These are phyloP conservation scores for Mirza zaza DNA, from an alignment of 2,113 vertebrate species.

Conservation along the genomic window DNA sequence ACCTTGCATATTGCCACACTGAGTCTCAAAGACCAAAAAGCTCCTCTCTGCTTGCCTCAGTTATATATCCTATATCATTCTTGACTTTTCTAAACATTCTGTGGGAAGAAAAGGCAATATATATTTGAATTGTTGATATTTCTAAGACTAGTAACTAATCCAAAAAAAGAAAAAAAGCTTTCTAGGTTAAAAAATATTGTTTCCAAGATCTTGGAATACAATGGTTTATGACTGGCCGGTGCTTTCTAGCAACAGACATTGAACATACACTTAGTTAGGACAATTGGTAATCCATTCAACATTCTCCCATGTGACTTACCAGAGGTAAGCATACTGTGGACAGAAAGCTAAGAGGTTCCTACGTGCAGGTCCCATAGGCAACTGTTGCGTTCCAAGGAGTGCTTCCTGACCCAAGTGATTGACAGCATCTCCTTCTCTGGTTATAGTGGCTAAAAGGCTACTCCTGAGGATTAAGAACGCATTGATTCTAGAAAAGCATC, in stretches of 20 bases:
- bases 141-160: background rate
- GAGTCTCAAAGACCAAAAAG: background rate
- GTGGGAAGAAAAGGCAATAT: background rate
- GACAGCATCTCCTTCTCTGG: no score
- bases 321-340: accelerated
- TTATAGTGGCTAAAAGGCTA: no score
- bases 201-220: background rate
- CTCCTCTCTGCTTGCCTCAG: no score
- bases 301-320: background rate
- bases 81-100: background rate
- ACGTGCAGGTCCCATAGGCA: accelerated
- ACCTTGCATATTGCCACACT: background rate
- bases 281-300: accelerated
- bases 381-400: background rate
- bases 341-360: background rate
- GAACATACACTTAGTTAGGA: accelerated
- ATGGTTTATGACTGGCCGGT: no score
- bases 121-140: background rate
- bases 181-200: background rate
- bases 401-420: accelerated
- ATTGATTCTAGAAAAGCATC: background rate
- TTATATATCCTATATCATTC: background rate
- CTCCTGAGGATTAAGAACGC: background rate
- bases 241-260: accelerated
- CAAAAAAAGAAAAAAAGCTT: background rate